Evolutionary conservation across 2,797 vertebrate species (phyloP), one percentile per base, ranked within the genome.

Genomic region (Peromyscus nudipes): DNA sequence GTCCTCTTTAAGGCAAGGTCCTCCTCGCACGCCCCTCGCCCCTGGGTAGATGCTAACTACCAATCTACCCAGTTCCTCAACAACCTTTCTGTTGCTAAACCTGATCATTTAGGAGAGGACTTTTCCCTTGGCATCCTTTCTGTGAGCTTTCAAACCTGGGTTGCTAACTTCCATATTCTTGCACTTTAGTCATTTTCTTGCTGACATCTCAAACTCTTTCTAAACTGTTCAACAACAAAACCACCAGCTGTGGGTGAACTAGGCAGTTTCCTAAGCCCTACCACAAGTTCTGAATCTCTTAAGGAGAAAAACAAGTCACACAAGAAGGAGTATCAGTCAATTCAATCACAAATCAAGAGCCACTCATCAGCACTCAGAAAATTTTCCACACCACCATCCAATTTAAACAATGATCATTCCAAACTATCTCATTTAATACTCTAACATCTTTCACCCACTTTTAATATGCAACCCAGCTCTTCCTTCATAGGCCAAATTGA

Each of bases 141-240:
- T 52, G 21, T 62, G 89, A 80, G 6, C 73, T 92, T 96, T 92
- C 77, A 91, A 57, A 49, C 10, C 12, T 27, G 29, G 62, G 17
- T 49, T 88, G 25, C 90, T 69, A 86, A 87, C 3, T 37, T 83
- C 49, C 9, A 12, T 57, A 76, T 40, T 96, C 37, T 29, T 73
- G 73, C n/a, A 57, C 49, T 96, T 92, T 81, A 71, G 12, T n/a
- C 43, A 90, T 19, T 60, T 31, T 90, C 85, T 76, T 81, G 37
- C 65, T 92, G 62, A 89, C 8, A 57, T 71, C 27, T 81, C 71
- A 94, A 95, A 92, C 64, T 95, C 69, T 29, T 87, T 87, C 73
- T 49, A 90, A 91, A 60, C 23, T 89, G 31, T 29, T 67, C 40
- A 46, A 67, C 2, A 73, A 31, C 4, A 85, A 85, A 96, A 93